Conservation (phyloP, 2,113 vertebrate species). For the Hylia prasina region DNA sequence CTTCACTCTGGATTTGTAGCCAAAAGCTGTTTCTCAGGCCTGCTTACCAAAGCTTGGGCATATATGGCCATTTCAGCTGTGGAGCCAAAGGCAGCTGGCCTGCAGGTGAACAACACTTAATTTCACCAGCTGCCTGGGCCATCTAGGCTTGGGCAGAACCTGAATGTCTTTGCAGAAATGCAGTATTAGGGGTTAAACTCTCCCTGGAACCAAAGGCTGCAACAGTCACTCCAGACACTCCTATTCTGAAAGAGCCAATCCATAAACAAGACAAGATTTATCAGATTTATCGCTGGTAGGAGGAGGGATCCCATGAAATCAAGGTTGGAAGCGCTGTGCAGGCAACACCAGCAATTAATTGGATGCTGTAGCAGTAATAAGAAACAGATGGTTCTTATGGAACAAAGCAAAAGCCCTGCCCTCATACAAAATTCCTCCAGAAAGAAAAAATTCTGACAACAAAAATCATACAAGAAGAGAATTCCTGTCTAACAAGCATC, state of each 20-base stretch:
- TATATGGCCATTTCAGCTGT: background rate
- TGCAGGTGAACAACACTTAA: background rate
- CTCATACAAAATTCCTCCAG: background rate
- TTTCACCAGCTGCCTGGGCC: background rate
- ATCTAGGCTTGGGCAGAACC: background rate
- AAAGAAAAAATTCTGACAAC: background rate
- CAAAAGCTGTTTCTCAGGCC: background rate
- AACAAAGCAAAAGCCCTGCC: background rate
- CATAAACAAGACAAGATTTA: background rate
- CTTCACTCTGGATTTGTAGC: background rate
- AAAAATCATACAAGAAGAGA: background rate
- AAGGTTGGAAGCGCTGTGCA: background rate
- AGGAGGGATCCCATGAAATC: background rate
- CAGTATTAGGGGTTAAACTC: background rate
- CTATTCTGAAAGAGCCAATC: background rate
- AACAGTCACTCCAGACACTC: background rate
- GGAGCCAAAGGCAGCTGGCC: background rate
- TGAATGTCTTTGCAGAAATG: background rate
- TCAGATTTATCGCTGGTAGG: background rate
- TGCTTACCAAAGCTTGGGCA: background rate
- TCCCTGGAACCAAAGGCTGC: background rate
- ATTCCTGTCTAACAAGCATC: background rate
- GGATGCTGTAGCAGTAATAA: conserved; percentile 5
- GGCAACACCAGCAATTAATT: background rate
- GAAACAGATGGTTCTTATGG: conserved; percentile 27